Conservation (phyloP, 2,888 invertebrate species). For the Willowsia nigromaculata region DNA sequence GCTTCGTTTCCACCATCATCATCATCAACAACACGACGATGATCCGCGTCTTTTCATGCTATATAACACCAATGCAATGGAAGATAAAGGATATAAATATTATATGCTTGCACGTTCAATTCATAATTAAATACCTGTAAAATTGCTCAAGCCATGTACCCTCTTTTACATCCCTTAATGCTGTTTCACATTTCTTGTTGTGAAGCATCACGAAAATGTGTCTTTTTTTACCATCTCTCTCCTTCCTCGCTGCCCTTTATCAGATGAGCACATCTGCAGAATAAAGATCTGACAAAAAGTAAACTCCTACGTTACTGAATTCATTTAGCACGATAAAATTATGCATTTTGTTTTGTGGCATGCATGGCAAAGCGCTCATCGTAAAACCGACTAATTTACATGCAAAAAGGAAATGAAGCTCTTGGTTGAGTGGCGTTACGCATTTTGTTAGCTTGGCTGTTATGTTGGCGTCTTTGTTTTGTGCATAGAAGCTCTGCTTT, state of each 20-base stretch:
- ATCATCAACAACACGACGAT: neutral
- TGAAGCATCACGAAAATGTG: neutral
- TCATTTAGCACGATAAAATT: neutral
- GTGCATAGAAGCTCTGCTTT: too few relatives aligned
- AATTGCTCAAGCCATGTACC: neutral
- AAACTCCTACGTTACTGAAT: neutral
- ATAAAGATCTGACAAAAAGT: neutral
- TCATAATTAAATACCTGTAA: too few relatives aligned
- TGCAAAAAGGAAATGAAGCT: constrained; percentile 2
- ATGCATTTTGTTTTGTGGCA: neutral
- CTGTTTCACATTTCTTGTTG: neutral
- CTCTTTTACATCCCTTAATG: neutral
- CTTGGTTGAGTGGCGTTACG: neutral
- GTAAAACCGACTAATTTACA: neutral
- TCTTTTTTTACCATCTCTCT: neutral
- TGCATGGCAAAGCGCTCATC: neutral
- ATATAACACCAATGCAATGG: neutral
- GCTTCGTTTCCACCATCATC: constrained; percentile 4
- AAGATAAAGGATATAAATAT: too few relatives aligned
- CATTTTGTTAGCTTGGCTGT: too few relatives aligned
- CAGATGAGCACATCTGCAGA: neutral
- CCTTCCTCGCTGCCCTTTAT: neutral
- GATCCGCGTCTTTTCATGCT: neutral
- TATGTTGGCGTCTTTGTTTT: neutral
- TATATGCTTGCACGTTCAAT: too few relatives aligned